Conservation (phyloP, 1,140 invertebrate species). For the Aphaenogaster rudis region DNA sequence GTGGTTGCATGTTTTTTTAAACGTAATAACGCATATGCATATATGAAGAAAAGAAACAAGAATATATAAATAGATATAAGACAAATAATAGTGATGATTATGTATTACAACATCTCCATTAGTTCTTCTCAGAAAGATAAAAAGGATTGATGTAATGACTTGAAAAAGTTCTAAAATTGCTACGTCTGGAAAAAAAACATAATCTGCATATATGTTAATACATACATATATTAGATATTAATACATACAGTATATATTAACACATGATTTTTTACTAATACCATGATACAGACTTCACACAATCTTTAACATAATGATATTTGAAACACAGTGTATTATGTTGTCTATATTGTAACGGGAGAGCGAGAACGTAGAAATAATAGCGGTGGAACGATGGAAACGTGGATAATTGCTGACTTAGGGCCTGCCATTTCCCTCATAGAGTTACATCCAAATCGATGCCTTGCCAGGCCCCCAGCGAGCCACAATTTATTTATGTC, state of each 20-base stretch:
- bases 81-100: background rate
- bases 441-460: conserved; percentile 69
- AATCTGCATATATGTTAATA: background rate
- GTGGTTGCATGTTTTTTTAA: background rate
- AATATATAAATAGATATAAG: conserved; percentile 3
- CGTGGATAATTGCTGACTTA: conserved; percentile 85
- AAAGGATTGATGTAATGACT: background rate
- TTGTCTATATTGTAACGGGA: conserved; percentile 36
- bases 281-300: background rate
- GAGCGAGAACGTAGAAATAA: conserved; percentile 69
- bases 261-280: background rate
- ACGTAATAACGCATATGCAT: background rate
- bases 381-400: conserved; percentile 69
- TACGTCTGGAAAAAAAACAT: background rate
- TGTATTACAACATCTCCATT: background rate
- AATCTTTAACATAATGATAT: background rate
- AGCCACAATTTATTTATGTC: conserved; percentile 87
- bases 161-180: background rate
- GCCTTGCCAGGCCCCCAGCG: conserved; percentile 81
- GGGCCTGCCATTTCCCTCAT: conserved; percentile 83
- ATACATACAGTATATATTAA: background rate
- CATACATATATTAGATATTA: background rate
- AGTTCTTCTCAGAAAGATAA: background rate
- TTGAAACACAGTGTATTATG: conserved; percentile 65
- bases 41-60: conserved; percentile 2